phyloP scores from a whole-genome alignment of 2,888 invertebrate species.

The Thysanoteuthis rhombus region DNA sequence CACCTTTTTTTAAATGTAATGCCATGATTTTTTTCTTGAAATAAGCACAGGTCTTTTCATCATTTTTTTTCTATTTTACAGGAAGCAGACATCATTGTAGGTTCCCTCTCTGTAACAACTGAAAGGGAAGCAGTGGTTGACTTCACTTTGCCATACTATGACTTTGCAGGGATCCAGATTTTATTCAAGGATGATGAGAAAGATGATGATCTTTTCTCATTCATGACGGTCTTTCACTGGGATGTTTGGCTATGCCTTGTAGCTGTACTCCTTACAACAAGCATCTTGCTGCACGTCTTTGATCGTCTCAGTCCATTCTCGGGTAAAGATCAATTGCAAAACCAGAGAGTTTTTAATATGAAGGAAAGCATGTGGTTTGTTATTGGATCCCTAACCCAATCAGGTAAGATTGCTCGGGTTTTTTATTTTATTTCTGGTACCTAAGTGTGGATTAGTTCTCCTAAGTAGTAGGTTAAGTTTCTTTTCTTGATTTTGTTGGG shows the following conservation, averaged over 20 bases:
- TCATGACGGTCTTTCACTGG: constrained; percentile 87
- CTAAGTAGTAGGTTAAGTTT: neutral
- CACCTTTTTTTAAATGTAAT: too few relatives aligned
- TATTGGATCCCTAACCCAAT: constrained; percentile 89
- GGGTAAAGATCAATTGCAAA: constrained; percentile 48
- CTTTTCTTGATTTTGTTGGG: neutral
- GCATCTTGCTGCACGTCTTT: constrained; percentile 87
- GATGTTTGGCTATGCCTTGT: constrained; percentile 87
- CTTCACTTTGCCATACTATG: constrained; percentile 90
- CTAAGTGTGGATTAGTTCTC: neutral
- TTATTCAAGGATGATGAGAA: constrained; percentile 85
- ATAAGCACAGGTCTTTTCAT: neutral
- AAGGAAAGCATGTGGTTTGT: constrained; percentile 96
- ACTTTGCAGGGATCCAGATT: constrained; percentile 88
- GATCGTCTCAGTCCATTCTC: constrained; percentile 87
- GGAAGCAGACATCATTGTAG: constrained; percentile 85
- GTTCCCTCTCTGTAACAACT: constrained; percentile 88
- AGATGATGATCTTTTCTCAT: constrained; percentile 87
- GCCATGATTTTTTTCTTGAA: too few relatives aligned
- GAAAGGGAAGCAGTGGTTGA: constrained; percentile 90
- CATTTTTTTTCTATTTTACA: constrained; percentile 65
- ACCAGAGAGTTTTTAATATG: constrained; percentile 71
- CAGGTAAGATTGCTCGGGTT: constrained; percentile 65
- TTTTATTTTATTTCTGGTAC: neutral
- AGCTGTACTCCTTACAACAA: constrained; percentile 83